Evolutionary conservation across 2,113 vertebrate genomes (phyloP).

Genomic region (Prionailurus viverrinus): DNA sequence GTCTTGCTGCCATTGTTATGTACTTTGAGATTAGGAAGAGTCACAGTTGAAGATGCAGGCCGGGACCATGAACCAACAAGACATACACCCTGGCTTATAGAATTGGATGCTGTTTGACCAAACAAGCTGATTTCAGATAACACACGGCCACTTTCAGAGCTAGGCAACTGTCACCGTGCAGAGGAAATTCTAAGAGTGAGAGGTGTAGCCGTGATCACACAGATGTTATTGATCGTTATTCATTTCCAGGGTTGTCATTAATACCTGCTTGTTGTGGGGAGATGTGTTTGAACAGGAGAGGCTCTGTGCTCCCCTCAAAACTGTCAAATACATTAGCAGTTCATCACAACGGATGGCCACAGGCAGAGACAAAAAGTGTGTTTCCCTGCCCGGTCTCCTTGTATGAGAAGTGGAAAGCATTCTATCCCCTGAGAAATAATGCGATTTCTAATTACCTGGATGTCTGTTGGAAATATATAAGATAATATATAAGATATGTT

Average conservation of each 20-base stretch:
- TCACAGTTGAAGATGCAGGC: not conserved
- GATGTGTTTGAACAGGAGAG: not conserved
- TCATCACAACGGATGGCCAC: not conserved
- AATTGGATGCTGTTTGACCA: not conserved
- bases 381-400: conserved; percentile 37
- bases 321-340: not conserved
- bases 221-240: not conserved
- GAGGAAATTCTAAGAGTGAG: conserved; percentile 1
- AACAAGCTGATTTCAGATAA: not conserved
- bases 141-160: not conserved
- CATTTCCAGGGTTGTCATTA: not conserved
- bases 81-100: not conserved
- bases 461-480: conserved; percentile 71
- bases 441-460: conserved; percentile 45
- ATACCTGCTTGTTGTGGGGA: not conserved
- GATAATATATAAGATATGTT: conserved; percentile 68
- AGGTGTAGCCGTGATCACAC: not conserved
- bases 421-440: conserved; percentile 66
- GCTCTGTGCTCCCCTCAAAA: not conserved
- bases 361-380: conserved; percentile 34
- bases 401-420: not conserved
- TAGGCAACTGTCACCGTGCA: not conserved
- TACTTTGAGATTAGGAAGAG: not conserved
- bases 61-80: not conserved
- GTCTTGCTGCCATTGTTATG: not conserved